phyloP scores from a whole-genome alignment of 2,888 invertebrate species.

The Perdita meconis region DNA sequence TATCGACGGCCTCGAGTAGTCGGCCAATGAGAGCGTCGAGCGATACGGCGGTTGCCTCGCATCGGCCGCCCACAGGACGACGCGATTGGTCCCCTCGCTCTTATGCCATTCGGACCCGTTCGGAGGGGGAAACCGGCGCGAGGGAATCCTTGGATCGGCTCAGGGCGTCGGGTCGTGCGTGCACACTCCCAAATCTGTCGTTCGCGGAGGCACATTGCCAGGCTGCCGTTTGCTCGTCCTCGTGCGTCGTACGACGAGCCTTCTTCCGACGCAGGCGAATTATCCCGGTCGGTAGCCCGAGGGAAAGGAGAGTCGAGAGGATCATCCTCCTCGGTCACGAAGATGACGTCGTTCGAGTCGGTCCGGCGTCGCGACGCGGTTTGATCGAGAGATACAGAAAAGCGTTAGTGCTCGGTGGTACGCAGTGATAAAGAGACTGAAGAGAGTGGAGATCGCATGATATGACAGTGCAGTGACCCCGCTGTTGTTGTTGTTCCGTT shows the following conservation, averaged over 20 bases:
- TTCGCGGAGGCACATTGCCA: conserved; percentile 57
- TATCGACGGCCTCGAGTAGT: conserved; percentile 55
- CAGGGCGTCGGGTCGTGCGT: conserved; percentile 50
- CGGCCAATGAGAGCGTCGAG: conserved; percentile 53
- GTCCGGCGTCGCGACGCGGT: conserved; percentile 8
- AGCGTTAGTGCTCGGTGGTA: conserved; percentile 17
- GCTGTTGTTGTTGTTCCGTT: conserved; percentile 41
- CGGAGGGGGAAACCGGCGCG: conserved; percentile 45
- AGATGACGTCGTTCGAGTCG: conserved; percentile 8
- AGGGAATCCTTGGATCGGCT: conserved; percentile 44
- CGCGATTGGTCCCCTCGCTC: conserved; percentile 52
- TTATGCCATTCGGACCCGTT: not conserved
- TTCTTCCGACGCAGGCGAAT: not conserved
- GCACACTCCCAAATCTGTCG: conserved; percentile 69
- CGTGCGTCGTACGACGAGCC: conserved; percentile 23
- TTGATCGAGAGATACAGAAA: conserved; percentile 17
- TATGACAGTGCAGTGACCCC: conserved; percentile 66
- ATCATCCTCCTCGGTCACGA: not conserved
- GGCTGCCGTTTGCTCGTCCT: conserved; percentile 39
- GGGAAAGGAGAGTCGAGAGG: too few relatives aligned
- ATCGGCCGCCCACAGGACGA: conserved; percentile 38
- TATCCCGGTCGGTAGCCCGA: not conserved
- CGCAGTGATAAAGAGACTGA: conserved; percentile 40
- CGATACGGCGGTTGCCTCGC: conserved; percentile 15
- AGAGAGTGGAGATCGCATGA: conserved; percentile 53